Conservation (phyloP, 1,140 invertebrate species). For the Pomacea maculata region DNA sequence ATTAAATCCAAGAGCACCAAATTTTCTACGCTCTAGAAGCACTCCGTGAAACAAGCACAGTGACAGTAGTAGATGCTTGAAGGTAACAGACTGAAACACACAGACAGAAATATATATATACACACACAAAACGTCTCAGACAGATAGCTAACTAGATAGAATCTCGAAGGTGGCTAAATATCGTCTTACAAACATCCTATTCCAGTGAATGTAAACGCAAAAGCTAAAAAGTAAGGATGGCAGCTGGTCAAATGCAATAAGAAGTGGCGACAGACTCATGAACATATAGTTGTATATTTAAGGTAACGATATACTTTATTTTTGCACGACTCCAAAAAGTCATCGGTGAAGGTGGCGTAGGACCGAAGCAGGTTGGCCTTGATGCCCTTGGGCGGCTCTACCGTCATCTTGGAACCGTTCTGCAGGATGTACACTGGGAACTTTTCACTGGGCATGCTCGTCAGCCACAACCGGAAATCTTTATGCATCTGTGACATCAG, state of each 20-base stretch:
- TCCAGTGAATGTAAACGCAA: not conserved
- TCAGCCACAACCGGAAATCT: conserved; percentile 67
- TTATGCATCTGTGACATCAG: conserved; percentile 59
- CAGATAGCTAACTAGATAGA: too few species aligned
- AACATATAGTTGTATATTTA: not conserved
- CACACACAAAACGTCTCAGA: not conserved
- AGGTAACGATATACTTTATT: conserved; percentile 46
- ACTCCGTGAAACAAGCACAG: conserved; percentile 66
- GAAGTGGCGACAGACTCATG: not conserved
- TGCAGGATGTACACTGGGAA: conserved; percentile 68
- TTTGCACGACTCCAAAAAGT: conserved; percentile 62
- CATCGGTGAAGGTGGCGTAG: conserved; percentile 63
- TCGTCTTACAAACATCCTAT: not conserved
- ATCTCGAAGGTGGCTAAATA: not conserved
- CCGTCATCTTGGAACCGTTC: conserved; percentile 68
- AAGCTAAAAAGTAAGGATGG: not conserved
- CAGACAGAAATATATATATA: not conserved
- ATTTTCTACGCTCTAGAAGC: conserved; percentile 64
- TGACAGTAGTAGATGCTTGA: conserved; percentile 63
- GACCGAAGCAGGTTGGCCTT: conserved; percentile 66
- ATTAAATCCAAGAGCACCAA: conserved; percentile 67
- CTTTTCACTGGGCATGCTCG: conserved; percentile 65
- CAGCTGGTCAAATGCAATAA: too few species aligned
- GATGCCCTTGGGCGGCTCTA: conserved; percentile 66
- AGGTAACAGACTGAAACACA: conserved; percentile 29